These are phyloP conservation scores for Altica lythri DNA, from an alignment of 2,888 invertebrate species.

Conservation along the genomic window DNA sequence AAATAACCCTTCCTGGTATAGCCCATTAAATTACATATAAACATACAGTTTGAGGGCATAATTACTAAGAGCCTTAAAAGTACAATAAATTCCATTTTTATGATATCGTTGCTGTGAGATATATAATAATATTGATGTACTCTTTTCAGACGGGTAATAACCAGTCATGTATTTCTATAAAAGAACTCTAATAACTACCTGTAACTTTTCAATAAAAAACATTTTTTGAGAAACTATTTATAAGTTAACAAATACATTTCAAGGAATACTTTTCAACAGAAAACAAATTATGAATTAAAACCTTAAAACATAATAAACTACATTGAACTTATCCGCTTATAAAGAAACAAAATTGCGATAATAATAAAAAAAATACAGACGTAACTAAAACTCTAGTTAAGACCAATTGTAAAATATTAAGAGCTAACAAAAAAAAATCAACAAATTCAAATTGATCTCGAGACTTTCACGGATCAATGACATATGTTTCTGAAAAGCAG, in stretches of 20 bases:
- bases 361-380: too few relatives aligned
- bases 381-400: too few relatives aligned
- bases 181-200: conserved; percentile 13
- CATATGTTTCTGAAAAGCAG: conserved; percentile 21
- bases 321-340: too few relatives aligned
- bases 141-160: conserved; percentile 11
- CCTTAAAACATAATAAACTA: too few relatives aligned
- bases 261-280: background rate
- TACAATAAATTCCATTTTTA: conserved; percentile 37
- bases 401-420: too few relatives aligned
- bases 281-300: too few relatives aligned
- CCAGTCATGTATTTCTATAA: background rate
- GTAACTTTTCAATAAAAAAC: conserved; percentile 3
- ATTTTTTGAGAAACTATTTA: background rate
- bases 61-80: conserved; percentile 38
- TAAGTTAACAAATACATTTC: background rate
- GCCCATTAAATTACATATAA: conserved; percentile 36
- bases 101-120: conserved; percentile 13
- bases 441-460: too few relatives aligned
- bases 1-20: conserved; percentile 29
- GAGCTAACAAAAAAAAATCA: too few relatives aligned
- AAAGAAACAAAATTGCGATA: too few relatives aligned
- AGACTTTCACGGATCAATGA: too few relatives aligned
- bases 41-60: conserved; percentile 39
- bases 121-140: conserved; percentile 22